phyloP scores from a whole-genome alignment of 1,140 invertebrate genomes.

The Sycobia sp. region DNA sequence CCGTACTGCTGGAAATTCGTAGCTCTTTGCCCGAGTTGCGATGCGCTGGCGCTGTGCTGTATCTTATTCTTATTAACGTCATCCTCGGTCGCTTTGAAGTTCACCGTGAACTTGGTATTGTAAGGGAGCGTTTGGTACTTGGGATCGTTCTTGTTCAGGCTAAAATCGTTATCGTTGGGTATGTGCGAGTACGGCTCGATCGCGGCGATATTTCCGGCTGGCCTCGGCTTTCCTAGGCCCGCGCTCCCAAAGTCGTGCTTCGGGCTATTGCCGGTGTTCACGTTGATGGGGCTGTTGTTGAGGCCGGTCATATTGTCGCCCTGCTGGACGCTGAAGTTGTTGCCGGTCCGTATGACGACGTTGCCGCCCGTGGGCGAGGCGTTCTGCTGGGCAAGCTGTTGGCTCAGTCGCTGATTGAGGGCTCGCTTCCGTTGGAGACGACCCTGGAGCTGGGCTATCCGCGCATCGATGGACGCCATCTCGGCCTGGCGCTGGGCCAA shows the following conservation, averaged over 20 bases:
- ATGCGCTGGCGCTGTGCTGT: conserved; percentile 58
- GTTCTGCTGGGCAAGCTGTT: conserved; percentile 65
- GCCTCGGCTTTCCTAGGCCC: conserved; percentile 53
- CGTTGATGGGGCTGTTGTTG: conserved; percentile 11
- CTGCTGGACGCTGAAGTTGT: not conserved
- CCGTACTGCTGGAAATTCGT: conserved; percentile 52
- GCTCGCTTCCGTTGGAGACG: conserved; percentile 85
- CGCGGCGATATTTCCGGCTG: conserved; percentile 78
- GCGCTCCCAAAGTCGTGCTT: conserved; percentile 24
- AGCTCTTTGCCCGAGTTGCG: conserved; percentile 51
- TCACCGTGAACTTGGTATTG: conserved; percentile 81
- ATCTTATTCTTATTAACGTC: conserved; percentile 58
- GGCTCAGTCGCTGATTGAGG: conserved; percentile 83
- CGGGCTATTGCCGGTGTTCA: conserved; percentile 11
- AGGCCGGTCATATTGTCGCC: conserved; percentile 2
- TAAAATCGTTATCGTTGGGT: conserved; percentile 71
- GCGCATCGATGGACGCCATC: conserved; percentile 86
- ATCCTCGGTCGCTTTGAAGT: conserved; percentile 58
- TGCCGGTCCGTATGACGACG: not conserved
- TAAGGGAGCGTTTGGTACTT: conserved; percentile 93
- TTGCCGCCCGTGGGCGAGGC: not conserved
- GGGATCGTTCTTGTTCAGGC: conserved; percentile 83
- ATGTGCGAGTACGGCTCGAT: conserved; percentile 90
- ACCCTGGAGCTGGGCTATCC: conserved; percentile 91
- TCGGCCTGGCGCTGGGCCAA: conserved; percentile 86